These are phyloP conservation scores for Fistularia tabacaria DNA, from an alignment of 2,797 vertebrate genomes.

Conservation along the genomic window DNA sequence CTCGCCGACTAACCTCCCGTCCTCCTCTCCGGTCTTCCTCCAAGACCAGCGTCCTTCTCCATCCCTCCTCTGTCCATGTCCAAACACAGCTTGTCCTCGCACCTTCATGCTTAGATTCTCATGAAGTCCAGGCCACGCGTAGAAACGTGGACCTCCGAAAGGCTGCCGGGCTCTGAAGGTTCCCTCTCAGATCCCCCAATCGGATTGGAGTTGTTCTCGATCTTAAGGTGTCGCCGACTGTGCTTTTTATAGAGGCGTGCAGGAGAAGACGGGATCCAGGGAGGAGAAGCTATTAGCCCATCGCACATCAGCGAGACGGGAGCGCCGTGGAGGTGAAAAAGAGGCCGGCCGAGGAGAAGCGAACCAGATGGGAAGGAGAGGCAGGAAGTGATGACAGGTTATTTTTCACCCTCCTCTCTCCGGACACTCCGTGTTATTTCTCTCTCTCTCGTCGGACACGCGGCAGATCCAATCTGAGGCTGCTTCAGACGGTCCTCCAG, in stretches of 20 bases:
- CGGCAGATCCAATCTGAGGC: conserved; percentile 74
- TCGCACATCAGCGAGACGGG: not conserved
- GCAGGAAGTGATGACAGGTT: conserved; percentile 79
- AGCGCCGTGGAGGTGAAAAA: conserved; percentile 36
- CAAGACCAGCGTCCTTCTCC: too few relatives aligned
- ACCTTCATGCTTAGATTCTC: too few relatives aligned
- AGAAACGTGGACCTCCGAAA: too few relatives aligned
- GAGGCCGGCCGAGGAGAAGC: conserved; percentile 33
- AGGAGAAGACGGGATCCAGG: conserved; percentile 1
- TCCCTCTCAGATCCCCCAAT: too few relatives aligned
- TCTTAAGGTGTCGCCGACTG: too few relatives aligned
- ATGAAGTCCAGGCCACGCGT: too few relatives aligned
- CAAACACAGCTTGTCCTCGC: too few relatives aligned
- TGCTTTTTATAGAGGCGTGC: conserved; percentile 1
- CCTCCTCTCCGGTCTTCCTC: too few relatives aligned
- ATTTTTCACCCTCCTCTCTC: conserved; percentile 79
- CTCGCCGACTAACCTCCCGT: too few relatives aligned
- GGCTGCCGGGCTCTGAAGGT: too few relatives aligned
- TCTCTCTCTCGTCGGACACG: conserved; percentile 69
- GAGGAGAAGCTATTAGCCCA: conserved; percentile 10
- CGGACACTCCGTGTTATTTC: conserved; percentile 74
- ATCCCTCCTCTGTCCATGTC: too few relatives aligned
- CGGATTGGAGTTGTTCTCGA: too few relatives aligned
- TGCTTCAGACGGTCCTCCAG: conserved; percentile 70
- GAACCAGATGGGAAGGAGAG: conserved; percentile 10